Evolutionary conservation across 2,888 invertebrate genomes (phyloP), one percentile per base, ranked within the genome.

Genomic region (Stramonita haemastoma): DNA sequence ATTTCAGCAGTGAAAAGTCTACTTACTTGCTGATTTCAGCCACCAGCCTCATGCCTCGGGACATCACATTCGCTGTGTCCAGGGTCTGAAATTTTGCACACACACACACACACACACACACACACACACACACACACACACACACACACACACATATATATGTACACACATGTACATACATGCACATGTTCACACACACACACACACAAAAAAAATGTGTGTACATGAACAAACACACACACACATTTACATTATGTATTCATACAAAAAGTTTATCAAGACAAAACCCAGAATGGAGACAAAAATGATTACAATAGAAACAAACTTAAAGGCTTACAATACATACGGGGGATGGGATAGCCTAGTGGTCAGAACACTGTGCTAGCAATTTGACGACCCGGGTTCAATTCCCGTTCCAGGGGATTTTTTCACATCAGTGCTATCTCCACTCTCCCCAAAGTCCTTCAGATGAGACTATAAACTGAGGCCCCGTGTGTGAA

Each of bases 1-100:
- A n/a, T n/a, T n/a, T 19, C 11, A 70, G 22, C 19, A 26, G 88
- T 87, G 0, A 26, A 70, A 22, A 26, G 26, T 87, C 87, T 17
- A 87, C 92, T 90, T 91, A 92, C 92, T 88, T 91, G 73, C 91
- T 91, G 8, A 93, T 87, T 57, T 92, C 91, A n/a, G 93, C 90
- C 22, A 93, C 91, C 29, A 93, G 57, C 86, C 93, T 93, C 94
- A 94, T 94, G 60, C 94, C 94, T 89, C 91, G 92, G 70, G 93
- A 93, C 73, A 93, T 90, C 4, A 89, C 88, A 84, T 91, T 91
- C 87, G 94, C 92, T 85, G 92, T 93, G 83, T 92, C 91, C 90
- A 93, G 93, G 22, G 92, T 93, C 94, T 94, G 92, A 5, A 32
- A 32, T 5, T 13, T n/a, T 17, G 29, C 11, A 79, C 26, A 66